Conservation (phyloP, 2,797 vertebrate genomes). For the Antrozous pallidus region DNA sequence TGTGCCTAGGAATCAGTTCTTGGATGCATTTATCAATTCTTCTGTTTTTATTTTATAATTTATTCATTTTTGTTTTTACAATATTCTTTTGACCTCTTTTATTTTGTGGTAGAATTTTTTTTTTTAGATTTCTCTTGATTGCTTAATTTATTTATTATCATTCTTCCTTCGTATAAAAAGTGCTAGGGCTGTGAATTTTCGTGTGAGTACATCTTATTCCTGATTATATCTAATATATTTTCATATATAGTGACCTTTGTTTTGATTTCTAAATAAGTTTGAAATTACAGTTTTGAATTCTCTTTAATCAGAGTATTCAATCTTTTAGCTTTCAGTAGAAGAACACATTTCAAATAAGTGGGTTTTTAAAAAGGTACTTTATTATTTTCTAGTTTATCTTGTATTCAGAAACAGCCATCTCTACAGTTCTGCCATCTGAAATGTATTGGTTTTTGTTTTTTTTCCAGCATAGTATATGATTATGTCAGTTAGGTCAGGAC, state of each 20-base stretch:
- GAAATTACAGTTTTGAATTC: constrained; percentile 36
- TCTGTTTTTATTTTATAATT: constrained; percentile 21
- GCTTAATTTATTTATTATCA: constrained; percentile 19
- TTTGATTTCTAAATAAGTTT: constrained; percentile 58
- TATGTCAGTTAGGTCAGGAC: neutral
- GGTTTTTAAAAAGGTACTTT: neutral
- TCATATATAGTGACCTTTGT: neutral
- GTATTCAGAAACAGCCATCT: constrained; percentile 1
- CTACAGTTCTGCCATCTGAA: neutral
- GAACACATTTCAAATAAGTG: constrained; percentile 20
- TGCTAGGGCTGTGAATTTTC: constrained; percentile 18
- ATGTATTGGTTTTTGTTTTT: neutral
- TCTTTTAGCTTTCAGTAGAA: neutral
- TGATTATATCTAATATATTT: constrained; percentile 10
- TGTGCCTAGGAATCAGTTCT: neutral
- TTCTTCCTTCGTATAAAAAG: constrained; percentile 41
- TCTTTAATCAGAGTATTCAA: neutral
- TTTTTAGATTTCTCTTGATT: constrained; percentile 13
- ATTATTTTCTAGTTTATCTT: constrained; percentile 3
- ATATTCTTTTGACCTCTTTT: neutral
- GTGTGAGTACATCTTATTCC: neutral
- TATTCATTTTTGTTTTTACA: constrained; percentile 28
- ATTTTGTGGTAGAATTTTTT: neutral
- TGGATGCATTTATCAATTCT: neutral
- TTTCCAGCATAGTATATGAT: neutral